Evolutionary conservation across 2,888 invertebrate genomes (phyloP).

Genomic region (Heterodera filipjevi): DNA sequence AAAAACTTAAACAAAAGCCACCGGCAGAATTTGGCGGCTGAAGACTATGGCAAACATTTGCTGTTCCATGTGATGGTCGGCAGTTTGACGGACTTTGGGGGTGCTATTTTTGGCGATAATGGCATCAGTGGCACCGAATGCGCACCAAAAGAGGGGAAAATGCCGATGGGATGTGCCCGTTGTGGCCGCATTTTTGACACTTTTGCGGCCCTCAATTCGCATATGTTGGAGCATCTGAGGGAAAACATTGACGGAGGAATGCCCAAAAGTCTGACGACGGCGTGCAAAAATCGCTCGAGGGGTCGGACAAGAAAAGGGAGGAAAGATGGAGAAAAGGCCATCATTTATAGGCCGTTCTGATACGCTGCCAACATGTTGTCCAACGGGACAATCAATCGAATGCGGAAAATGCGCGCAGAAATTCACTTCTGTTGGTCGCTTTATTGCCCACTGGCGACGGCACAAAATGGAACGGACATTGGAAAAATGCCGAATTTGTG

Average conservation of each 20-base stretch:
- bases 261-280: neutral
- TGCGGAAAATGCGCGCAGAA: neutral
- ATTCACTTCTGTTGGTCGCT: neutral
- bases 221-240: slow-evolving; percentile 2
- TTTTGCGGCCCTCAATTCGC: neutral
- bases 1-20: neutral
- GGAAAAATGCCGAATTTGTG: slow-evolving; percentile 1
- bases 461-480: slow-evolving; percentile 4
- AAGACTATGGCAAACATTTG: neutral
- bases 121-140: neutral
- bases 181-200: slow-evolving; percentile 1
- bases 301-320: neutral
- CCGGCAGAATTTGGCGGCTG: neutral
- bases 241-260: neutral
- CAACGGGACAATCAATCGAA: neutral
- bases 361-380: neutral
- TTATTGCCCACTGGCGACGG: neutral
- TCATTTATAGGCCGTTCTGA: neutral
- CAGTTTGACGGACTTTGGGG: neutral
- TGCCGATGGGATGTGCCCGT: neutral
- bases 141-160: neutral
- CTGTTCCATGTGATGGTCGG: neutral
- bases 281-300: neutral
- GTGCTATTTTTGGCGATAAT: neutral
- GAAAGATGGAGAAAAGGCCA: neutral